These are phyloP conservation scores for Pantherophis alleghaniensis DNA, from an alignment of 2,797 vertebrate species.

Conservation along the genomic window DNA sequence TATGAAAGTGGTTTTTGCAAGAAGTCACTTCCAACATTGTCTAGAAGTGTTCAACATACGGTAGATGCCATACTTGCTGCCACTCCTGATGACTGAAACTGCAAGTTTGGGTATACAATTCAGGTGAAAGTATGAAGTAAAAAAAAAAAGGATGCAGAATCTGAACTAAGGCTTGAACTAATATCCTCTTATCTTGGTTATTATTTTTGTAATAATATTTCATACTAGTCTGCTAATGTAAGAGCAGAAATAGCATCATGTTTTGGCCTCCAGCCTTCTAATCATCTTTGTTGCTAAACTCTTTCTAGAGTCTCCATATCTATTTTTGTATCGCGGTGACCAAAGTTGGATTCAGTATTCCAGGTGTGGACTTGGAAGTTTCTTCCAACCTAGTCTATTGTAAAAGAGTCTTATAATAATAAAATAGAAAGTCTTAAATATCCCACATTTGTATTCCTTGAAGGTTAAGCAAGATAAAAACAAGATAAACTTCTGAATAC, in stretches of 20 bases:
- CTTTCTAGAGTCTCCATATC: too few species aligned
- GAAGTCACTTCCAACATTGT: not conserved
- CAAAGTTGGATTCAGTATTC: not conserved
- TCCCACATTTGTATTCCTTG: not conserved
- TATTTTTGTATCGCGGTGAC: too few species aligned
- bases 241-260: not conserved
- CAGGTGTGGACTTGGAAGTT: not conserved
- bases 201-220: not conserved
- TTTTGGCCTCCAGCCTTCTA: not conserved
- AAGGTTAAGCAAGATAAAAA: not conserved
- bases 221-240: not conserved
- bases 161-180: not conserved
- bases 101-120: not conserved
- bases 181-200: not conserved
- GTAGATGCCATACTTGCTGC: not conserved
- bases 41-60: not conserved
- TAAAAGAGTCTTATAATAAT: not conserved
- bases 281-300: not conserved
- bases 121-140: not conserved
- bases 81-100: not conserved
- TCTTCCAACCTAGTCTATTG: not conserved
- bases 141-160: not conserved
- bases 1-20: not conserved
- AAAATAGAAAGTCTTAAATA: not conserved
- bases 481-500: not conserved